phyloP scores from a whole-genome alignment of 2,888 invertebrate species.

The Matsumyia berberina region DNA sequence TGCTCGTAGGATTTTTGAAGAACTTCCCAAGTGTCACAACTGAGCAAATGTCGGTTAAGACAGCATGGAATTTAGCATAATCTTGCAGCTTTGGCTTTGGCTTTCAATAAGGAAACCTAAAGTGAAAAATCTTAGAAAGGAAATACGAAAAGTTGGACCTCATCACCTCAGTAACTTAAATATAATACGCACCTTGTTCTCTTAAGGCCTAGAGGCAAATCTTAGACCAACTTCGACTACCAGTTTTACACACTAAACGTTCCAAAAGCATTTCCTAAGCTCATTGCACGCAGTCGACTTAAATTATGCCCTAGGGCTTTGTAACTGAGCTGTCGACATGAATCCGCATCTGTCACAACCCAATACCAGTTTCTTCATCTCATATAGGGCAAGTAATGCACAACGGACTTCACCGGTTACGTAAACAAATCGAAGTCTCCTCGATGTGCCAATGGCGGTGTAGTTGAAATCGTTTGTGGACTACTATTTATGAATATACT shows the following conservation, averaged over 20 bases:
- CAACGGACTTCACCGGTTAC: conserved; percentile 15
- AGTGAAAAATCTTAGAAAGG: no score
- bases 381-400: conserved; percentile 17
- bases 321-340: background rate
- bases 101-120: no score
- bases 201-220: background rate
- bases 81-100: no score
- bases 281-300: background rate
- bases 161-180: no score
- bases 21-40: no score
- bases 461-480: conserved; percentile 5
- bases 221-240: conserved; percentile 6
- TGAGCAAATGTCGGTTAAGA: no score
- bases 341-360: conserved; percentile 11
- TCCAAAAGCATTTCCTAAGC: background rate
- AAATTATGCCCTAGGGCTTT: background rate
- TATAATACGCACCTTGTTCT: background rate
- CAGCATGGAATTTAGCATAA: no score
- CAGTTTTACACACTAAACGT: conserved; percentile 12
- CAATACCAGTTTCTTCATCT: background rate
- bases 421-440: conserved; percentile 31
- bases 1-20: no score
- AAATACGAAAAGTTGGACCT: no score
- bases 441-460: conserved; percentile 15
- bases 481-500: background rate